These are phyloP conservation scores for Oscheius sp. DNA, from an alignment of 2,888 invertebrate genomes.

Conservation along the genomic window DNA sequence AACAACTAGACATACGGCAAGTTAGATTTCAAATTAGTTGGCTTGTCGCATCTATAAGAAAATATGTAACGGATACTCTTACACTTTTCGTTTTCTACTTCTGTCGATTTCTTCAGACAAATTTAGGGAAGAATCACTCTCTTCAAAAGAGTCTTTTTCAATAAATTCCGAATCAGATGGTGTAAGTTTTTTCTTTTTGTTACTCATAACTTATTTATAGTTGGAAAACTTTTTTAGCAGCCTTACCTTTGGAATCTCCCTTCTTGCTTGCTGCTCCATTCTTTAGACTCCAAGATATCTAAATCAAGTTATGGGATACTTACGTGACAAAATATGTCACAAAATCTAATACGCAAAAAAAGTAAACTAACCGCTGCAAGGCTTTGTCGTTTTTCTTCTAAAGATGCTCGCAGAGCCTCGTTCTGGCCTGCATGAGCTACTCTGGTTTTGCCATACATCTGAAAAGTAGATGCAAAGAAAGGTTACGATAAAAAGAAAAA, in stretches of 20 bases:
- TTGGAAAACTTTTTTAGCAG: neutral
- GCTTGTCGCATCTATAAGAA: no score
- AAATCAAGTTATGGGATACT: neutral
- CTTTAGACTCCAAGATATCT: constrained; percentile 2
- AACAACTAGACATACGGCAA: no score
- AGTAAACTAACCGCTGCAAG: constrained; percentile 16
- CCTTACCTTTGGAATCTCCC: no score
- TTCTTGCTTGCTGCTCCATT: neutral
- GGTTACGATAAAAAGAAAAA: no score
- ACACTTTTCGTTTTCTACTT: constrained; percentile 23
- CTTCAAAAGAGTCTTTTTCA: constrained; percentile 39
- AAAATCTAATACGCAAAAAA: neutral
- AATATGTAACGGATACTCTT: neutral
- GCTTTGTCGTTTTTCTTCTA: constrained; percentile 27
- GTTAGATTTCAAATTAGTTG: neutral
- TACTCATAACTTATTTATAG: neutral
- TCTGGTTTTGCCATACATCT: neutral
- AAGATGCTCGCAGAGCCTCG: constrained; percentile 3
- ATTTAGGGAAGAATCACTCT: constrained; percentile 40
- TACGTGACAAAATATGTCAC: neutral
- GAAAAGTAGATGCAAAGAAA: neutral
- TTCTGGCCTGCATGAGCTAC: constrained; percentile 10
- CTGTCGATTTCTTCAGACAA: constrained; percentile 38
- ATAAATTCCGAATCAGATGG: constrained; percentile 23
- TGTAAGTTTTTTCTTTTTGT: constrained; percentile 11